phyloP scores from a whole-genome alignment of 1,140 invertebrate species.

The Mesaphorura yosii region DNA sequence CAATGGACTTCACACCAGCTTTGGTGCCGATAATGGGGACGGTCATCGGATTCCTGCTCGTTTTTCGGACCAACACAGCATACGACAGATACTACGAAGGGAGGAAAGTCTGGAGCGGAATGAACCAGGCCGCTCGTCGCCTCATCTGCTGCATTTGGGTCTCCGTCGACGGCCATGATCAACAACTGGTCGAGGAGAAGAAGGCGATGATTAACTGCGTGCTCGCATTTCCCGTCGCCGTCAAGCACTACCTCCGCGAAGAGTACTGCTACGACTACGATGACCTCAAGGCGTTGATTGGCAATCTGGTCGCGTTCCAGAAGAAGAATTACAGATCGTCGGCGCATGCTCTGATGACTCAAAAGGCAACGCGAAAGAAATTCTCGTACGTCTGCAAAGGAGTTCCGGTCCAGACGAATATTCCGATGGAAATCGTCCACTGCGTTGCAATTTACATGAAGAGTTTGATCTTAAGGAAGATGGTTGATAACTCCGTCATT shows the following conservation, averaged over 20 bases:
- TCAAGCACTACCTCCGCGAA: slow-evolving; percentile 12
- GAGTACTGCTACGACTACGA: slow-evolving; percentile 16
- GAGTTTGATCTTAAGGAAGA: neutral
- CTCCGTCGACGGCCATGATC: neutral
- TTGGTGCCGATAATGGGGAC: neutral
- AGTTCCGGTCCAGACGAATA: neutral
- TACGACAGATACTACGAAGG: slow-evolving; percentile 15
- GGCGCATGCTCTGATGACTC: neutral
- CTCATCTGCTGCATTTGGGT: slow-evolving; percentile 12
- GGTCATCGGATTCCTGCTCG: neutral
- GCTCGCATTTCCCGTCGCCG: slow-evolving; percentile 7
- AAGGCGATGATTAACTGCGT: slow-evolving; percentile 2
- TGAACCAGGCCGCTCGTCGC: slow-evolving; percentile 5
- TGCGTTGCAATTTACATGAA: neutral
- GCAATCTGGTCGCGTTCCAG: neutral
- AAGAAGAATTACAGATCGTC: neutral
- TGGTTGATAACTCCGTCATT: neutral
- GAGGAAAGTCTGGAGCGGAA: slow-evolving; percentile 5
- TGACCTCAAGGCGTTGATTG: slow-evolving; percentile 7
- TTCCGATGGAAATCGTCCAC: neutral
- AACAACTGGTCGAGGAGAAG: neutral
- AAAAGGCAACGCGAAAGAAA: neutral
- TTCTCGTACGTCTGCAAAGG: neutral
- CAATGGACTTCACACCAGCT: neutral
- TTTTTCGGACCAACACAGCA: neutral